Evolutionary conservation across 2,888 invertebrate genomes (phyloP).

Genomic region (Chirona hameri): DNA sequence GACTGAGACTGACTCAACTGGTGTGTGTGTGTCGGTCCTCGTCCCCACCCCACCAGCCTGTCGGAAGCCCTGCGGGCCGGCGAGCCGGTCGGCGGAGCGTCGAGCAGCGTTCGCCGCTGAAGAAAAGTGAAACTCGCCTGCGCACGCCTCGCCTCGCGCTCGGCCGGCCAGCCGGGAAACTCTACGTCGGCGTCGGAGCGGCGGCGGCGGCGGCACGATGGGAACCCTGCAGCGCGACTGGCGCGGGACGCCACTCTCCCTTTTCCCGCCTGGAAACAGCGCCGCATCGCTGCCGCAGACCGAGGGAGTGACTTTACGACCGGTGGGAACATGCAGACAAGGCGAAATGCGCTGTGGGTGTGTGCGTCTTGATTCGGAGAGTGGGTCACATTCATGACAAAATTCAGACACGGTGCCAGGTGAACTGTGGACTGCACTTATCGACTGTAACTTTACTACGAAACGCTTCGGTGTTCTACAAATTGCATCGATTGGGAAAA

Average conservation of each 20-base stretch:
- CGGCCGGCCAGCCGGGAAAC: neutral
- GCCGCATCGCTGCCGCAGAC: neutral
- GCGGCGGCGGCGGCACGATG: neutral
- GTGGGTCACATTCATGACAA: too few species aligned
- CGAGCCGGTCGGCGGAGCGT: too few species aligned
- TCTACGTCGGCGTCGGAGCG: neutral
- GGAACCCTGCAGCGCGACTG: neutral
- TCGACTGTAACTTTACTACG: too few species aligned
- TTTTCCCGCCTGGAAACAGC: neutral
- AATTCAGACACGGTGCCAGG: too few species aligned
- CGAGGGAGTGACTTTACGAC: too few species aligned
- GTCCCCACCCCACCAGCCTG: neutral
- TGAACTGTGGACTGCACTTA: too few species aligned
- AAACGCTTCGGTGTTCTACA: too few species aligned
- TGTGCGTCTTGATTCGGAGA: too few species aligned
- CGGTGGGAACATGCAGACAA: too few species aligned
- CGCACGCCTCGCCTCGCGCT: neutral
- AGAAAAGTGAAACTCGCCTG: slow-evolving; percentile 3
- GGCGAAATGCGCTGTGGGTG: too few species aligned
- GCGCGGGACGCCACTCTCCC: neutral
- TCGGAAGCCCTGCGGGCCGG: neutral
- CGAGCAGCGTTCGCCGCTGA: neutral
- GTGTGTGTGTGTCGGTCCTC: too few species aligned
- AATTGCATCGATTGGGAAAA: too few species aligned
- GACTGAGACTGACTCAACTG: neutral